These are phyloP conservation scores for Bemisia tabaci DNA, from an alignment of 1,140 invertebrate genomes.

Conservation along the genomic window DNA sequence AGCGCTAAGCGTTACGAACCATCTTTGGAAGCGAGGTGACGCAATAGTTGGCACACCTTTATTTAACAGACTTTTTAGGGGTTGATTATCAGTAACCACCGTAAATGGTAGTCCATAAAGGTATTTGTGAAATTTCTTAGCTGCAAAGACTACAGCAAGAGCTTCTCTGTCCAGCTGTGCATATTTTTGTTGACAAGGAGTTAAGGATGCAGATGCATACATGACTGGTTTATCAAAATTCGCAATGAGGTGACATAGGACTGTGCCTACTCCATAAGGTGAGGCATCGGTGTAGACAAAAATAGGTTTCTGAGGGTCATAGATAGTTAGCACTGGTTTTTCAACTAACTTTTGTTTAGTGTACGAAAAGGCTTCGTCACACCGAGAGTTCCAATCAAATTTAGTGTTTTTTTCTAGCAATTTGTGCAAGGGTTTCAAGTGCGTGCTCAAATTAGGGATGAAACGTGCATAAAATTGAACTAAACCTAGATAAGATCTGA, in stretches of 20 bases:
- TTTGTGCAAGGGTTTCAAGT: slow-evolving; percentile 13
- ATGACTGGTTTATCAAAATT: slow-evolving; percentile 25
- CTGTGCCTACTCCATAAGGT: slow-evolving; percentile 26
- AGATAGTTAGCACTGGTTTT: slow-evolving; percentile 22
- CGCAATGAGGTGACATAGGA: slow-evolving; percentile 24
- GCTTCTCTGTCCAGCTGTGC: slow-evolving; percentile 34
- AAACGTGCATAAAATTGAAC: slow-evolving; percentile 18
- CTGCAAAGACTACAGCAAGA: slow-evolving; percentile 30
- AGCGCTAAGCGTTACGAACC: no score
- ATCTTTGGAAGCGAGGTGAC: no score
- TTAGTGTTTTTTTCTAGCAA: slow-evolving; percentile 14
- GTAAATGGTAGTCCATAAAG: slow-evolving; percentile 13
- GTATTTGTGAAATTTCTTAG: slow-evolving; percentile 30
- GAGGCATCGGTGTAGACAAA: slow-evolving; percentile 27
- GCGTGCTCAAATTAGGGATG: slow-evolving; percentile 12
- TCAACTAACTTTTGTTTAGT: slow-evolving; percentile 14
- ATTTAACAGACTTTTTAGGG: slow-evolving; percentile 13
- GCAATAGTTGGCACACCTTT: no score
- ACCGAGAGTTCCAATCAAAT: slow-evolving; percentile 15
- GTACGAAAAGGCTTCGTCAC: slow-evolving; percentile 15
- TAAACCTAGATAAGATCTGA: slow-evolving; percentile 17
- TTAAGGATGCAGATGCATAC: slow-evolving; percentile 29
- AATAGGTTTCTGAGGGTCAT: slow-evolving; percentile 22
- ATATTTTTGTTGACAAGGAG: slow-evolving; percentile 25
- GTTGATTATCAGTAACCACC: slow-evolving; percentile 11